Evolutionary conservation across 2,888 invertebrate genomes (phyloP), one percentile per base, ranked within the genome.

Genomic region (Oscheius onirici): DNA sequence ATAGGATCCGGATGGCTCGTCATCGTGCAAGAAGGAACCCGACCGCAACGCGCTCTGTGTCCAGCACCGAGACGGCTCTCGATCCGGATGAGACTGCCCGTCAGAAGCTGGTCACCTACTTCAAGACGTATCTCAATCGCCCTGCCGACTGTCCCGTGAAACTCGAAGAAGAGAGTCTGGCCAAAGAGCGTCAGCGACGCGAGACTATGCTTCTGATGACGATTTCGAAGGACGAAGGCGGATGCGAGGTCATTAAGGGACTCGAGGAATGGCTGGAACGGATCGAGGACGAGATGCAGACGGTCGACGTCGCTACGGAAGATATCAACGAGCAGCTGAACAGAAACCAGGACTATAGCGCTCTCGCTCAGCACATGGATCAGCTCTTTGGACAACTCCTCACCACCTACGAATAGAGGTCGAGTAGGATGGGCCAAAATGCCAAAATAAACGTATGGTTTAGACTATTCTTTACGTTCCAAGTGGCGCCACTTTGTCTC

Each of bases 31-130:
- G 34, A 34, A 34, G 34, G 34, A 34, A 34, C 34, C 34, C 34
- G 34, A 8, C 34, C 28, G 28, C 55, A 26, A 8, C 55, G 55
- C 11, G 55, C 22, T 55, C 55, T 28, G 26, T 34, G 15, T 26
- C 24, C 34, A 55, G 55, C 17, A 55, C 55, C 15, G 55, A 55
- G 17, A 55, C 55, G 13, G 55, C 55, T n/a, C 28, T 26, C 15
- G 55, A 55, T 26, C 11, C 28, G n/a, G 55, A 55, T 26, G 28
- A 26, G 13, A 11, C 26, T 13, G 55, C 55, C 28, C 55, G 55
- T 26, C 24, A 28, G 13, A 28, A 55, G 24, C 17, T 55, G 15
- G 34, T 17, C 34, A 26, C 22, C 28, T 55, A 24, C 17, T 55
- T 55, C 17, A 26, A 28, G n/a, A 28, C 20, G 20, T 13, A 55